A percentile compares a stretch with the other conserved stretches of the same genome.
Conservation (phyloP, 2,888 invertebrate genomes). For the Andrena dorsata region DNA sequence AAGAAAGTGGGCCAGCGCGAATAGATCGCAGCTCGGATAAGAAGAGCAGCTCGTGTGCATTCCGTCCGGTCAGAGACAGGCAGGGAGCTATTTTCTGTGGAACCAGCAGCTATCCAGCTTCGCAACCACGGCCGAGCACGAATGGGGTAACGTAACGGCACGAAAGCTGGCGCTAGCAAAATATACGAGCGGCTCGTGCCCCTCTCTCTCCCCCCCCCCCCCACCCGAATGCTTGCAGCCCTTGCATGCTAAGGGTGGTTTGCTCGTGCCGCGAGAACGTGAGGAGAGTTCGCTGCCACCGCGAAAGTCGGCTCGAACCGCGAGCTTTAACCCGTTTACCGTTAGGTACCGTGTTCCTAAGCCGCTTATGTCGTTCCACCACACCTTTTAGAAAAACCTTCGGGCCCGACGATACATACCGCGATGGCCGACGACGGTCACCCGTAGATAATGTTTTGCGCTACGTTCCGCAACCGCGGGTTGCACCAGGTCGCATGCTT, state of each 20-base stretch:
- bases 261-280: constrained; percentile 68
- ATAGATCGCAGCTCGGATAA: constrained; percentile 63
- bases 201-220: constrained; percentile 35
- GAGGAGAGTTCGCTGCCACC: constrained; percentile 66
- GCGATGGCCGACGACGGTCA: constrained; percentile 27
- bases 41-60: constrained; percentile 55
- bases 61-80: constrained; percentile 63
- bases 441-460: constrained; percentile 45
- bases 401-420: constrained; percentile 46
- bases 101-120: constrained; percentile 53
- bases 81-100: constrained; percentile 56
- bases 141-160: constrained; percentile 67
- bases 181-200: constrained; percentile 77
- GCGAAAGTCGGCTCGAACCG: constrained; percentile 47
- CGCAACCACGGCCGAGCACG: constrained; percentile 56
- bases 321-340: constrained; percentile 65
- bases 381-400: constrained; percentile 40
- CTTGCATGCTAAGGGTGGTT: constrained; percentile 74
- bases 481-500: constrained; percentile 20
- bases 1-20: constrained; percentile 63
- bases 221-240: constrained; percentile 61
- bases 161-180: constrained; percentile 69
- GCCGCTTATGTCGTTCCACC: constrained; percentile 56
- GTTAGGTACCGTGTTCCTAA: constrained; percentile 61
- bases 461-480: constrained; percentile 2